A percentile compares a stretch with the other conserved stretches of the same genome.
phyloP scores from a whole-genome alignment of 2,797 vertebrate species.

The Zenarchopterus dispar region DNA sequence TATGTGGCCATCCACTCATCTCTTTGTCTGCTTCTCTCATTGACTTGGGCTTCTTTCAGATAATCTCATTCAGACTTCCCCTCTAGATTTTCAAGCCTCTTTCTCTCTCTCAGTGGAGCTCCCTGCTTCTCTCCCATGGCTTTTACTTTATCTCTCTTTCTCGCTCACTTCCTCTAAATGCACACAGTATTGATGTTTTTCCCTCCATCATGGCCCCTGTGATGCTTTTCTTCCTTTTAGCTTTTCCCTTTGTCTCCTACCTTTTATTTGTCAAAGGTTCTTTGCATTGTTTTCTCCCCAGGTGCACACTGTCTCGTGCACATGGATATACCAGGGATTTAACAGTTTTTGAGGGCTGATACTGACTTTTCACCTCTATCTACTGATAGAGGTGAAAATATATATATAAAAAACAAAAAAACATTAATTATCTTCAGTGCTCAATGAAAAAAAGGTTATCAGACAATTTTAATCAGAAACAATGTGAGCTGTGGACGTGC shows the following conservation, averaged over 20 bases:
- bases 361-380: conserved; percentile 31
- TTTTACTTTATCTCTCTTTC: conserved; percentile 60
- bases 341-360: conserved; percentile 37
- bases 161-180: conserved; percentile 67
- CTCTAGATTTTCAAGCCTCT: conserved; percentile 71
- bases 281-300: conserved; percentile 70
- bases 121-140: conserved; percentile 62
- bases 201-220: conserved; percentile 70
- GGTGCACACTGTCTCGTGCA: conserved; percentile 53
- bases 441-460: no score
- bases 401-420: conserved; percentile 16
- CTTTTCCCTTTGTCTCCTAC: conserved; percentile 72
- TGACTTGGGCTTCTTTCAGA: conserved; percentile 76
- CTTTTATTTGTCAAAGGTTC: conserved; percentile 77
- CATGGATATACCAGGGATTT: conserved; percentile 46
- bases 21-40: conserved; percentile 71
- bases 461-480: no score
- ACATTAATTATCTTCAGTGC: no score
- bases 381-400: conserved; percentile 10
- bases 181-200: conserved; percentile 75
- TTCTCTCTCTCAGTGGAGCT: conserved; percentile 58
- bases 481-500: no score
- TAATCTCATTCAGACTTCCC: conserved; percentile 78
- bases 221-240: conserved; percentile 74
- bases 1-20: conserved; percentile 59